Evolutionary conservation across 2,797 vertebrate species (phyloP), one percentile per base, ranked within the genome.

Genomic region (Saguinus oedipus): DNA sequence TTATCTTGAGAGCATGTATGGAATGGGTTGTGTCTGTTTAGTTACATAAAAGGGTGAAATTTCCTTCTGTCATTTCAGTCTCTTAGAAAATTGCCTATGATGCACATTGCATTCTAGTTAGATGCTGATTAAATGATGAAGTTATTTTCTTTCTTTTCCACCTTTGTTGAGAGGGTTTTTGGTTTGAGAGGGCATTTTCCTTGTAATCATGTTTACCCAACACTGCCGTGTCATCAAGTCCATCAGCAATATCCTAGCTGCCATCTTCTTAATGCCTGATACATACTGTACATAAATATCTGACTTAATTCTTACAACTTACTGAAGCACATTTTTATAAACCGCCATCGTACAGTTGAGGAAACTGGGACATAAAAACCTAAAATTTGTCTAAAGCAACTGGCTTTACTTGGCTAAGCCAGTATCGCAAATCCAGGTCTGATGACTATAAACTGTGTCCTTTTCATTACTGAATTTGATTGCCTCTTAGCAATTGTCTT

Each of bases 301-400:
- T 48, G 48, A 42, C 17, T 76, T 22, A 70, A 22, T 72, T 81
- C 36, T 91, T 85, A 90, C 42, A 78, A 61, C 33, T 95, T 50
- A 13, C 17, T n/a, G n/a, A 55, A 70, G 48, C 44, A 44, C 7
- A 13, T 26, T 88, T 85, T 64, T 46, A 46, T n/a, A 61, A 46
- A 30, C 22, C 3, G 3, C 27, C 39, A 27, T 33, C 39, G 50
- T 27, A 30, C 78, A 59, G 5, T 10, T 79, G 48, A 61, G 74
- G 26, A 74, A 80, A 70, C 13, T 10, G 7, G 12, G 13, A 36
- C 30, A 42, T 11, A 55, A 81, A 72, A 76, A 30, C 24, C 12
- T n/a, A 64, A 68, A 27, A 27, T 68, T 93, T 44, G 2, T 48
- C 79, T 19, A 44, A 70, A 78, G 36, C 44, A 19, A 9, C n/a